Evolutionary conservation across 2,888 invertebrate genomes (phyloP), one percentile per base, ranked within the genome.

Genomic region (Dynastes hyllus): DNA sequence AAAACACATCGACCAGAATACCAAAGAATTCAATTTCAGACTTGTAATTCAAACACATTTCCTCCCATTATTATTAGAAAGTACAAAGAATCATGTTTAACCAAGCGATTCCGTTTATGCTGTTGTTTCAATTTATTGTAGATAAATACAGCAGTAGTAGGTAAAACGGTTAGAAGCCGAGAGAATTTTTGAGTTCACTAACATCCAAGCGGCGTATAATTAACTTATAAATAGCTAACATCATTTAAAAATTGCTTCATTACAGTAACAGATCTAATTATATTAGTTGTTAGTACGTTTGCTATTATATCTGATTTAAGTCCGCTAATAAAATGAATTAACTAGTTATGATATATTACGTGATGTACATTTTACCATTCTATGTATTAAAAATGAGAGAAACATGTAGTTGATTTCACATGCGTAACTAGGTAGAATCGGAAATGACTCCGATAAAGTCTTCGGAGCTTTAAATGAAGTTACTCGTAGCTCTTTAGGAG

Each of bases 231-330:
- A 73, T 58, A 58, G 61, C 61, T 73, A 73, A 73, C 73, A 73
- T 73, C 27, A 73, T 73, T 58, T 73, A 73, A 71, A 73, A 58
- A 73, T 73, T 40, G 73, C 58, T 73, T 73, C 73, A 73, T 73
- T 73, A 73, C 58, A 73, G 32, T 58, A 73, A 73, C 58, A 65
- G 58, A 73, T 58, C 40, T 40, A 73, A 61, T 73, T 73, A 73
- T 58, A 9, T 22, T 58, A n/a, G 55, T 58, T 16, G 55, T 58
- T 58, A 58, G 55, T 58, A 58, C 55, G 22, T 58, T 58, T 58
- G 55, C n/a, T 58, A 58, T 58, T 58, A 58, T 58, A 58, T 22
- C 22, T 22, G 55, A 58, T 58, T 58, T 58, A 58, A 58, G 55
- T 22, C 22, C n/a, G 16, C 53, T 53, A 53, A 53, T 53, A 53